Evolutionary conservation across 1,140 invertebrate species (phyloP), one percentile per base, ranked within the genome.

Genomic region (Cotesia chilonis): DNA sequence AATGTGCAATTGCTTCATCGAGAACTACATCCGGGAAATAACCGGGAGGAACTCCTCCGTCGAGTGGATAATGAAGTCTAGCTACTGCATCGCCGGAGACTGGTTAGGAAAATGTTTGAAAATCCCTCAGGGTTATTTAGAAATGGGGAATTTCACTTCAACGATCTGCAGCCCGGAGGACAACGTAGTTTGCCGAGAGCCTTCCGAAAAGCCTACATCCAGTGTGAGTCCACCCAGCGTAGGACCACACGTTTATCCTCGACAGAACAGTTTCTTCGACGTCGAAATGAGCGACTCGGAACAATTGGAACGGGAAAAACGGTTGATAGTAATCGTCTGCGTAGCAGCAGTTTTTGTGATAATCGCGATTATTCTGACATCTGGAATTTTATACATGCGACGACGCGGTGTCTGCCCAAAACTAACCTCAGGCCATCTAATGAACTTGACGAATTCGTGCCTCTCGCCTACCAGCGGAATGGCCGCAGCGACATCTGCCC

Each of bases 41-140:
- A 84, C 89, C 1, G 87, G 82, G 1, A 85, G 77, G 20, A 81
- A 86, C 71, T 79, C 76, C 54, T 82, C 80, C 20, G 75, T 70
- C 67, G 80, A 75, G 71, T 83, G 73, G 86, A 88, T 80, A 74
- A 87, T 88, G 78, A 82, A 88, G 65, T 89, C 90, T 28, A 92
- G 90, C 78, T 90, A 88, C 74, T 94, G 92, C 77, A 87, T 88
- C 10, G 87, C 92, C 0, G 88, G 90, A 74, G 82, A 87, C 20
- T 77, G 88, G 3, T 81, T 92, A 5, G 88, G 90, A 5, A 84
- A 83, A 35, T 93, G 92, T 80, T 91, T 92, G 76, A 90, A 91
- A 64, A 81, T 91, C 2, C 88, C 88, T 0, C 88, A 90, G 75
- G 90, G 90, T 60, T 89, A 90, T 68, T 88, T 92, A 76, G 81